Evolutionary conservation across 2,888 invertebrate species (phyloP).

Genomic region (Lobophora halterata): DNA sequence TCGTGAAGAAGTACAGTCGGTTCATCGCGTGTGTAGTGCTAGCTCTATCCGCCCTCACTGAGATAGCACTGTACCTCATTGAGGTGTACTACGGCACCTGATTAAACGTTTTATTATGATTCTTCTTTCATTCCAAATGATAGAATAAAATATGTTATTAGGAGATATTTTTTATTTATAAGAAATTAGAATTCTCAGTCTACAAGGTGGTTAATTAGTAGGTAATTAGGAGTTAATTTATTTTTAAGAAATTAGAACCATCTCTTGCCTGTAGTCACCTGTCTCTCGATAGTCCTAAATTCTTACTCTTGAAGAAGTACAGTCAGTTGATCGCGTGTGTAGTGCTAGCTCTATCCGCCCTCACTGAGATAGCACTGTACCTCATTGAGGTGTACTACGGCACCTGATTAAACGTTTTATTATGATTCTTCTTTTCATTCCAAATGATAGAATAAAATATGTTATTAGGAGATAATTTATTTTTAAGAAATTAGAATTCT

Average conservation of each 20-base stretch:
- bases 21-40: slow-evolving; percentile 49
- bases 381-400: slow-evolving; percentile 41
- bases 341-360: slow-evolving; percentile 48
- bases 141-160: too few species aligned
- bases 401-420: slow-evolving; percentile 8
- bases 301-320: slow-evolving; percentile 46
- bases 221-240: too few species aligned
- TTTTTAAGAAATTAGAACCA: too few species aligned
- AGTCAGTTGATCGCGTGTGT: slow-evolving; percentile 51
- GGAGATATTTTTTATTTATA: too few species aligned
- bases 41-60: slow-evolving; percentile 49
- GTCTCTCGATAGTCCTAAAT: slow-evolving; percentile 5
- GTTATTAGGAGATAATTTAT: too few species aligned
- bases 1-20: slow-evolving; percentile 55
- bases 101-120: slow-evolving; percentile 6
- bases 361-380: slow-evolving; percentile 56
- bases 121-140: background rate
- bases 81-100: slow-evolving; percentile 35
- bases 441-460: too few species aligned
- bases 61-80: slow-evolving; percentile 53
- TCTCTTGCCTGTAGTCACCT: too few species aligned
- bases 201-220: too few species aligned
- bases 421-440: background rate
- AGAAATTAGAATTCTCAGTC: too few species aligned
- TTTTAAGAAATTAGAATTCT: too few species aligned